Evolutionary conservation across 2,888 invertebrate genomes (phyloP).

Genomic region (Melolontha melolontha): DNA sequence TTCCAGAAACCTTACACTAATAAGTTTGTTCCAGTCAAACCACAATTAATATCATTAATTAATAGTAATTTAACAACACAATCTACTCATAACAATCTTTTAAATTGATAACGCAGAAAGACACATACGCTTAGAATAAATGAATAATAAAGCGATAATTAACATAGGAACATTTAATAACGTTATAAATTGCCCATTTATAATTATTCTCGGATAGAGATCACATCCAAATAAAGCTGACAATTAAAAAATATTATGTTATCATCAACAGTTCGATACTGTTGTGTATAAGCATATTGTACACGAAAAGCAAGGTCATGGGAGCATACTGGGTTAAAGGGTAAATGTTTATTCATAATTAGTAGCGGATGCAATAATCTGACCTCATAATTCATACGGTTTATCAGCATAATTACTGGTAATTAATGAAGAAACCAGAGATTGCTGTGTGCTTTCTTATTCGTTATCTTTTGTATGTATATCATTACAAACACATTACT

Average conservation of each 20-base stretch:
- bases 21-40: not conserved
- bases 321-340: slow-evolving; percentile 46
- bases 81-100: slow-evolving; percentile 1
- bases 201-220: slow-evolving; percentile 34
- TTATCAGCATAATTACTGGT: slow-evolving; percentile 51
- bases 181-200: slow-evolving; percentile 38
- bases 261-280: slow-evolving; percentile 14
- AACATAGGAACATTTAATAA: slow-evolving; percentile 37
- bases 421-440: slow-evolving; percentile 48
- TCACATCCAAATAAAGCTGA: slow-evolving; percentile 33
- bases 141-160: slow-evolving; percentile 38
- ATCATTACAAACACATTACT: slow-evolving; percentile 39
- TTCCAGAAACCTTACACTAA: not conserved
- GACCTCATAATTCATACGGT: slow-evolving; percentile 48
- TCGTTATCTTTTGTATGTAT: slow-evolving; percentile 38
- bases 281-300: slow-evolving; percentile 5
- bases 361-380: slow-evolving; percentile 54
- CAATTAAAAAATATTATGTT: slow-evolving; percentile 38
- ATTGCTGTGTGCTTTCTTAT: slow-evolving; percentile 42
- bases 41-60: slow-evolving; percentile 5
- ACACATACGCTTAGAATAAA: slow-evolving; percentile 21
- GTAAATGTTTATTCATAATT: slow-evolving; percentile 54
- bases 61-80: not conserved
- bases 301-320: slow-evolving; percentile 42
- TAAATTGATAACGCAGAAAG: slow-evolving; percentile 13